A percentile compares a stretch with the other conserved stretches of the same genome.
Evolutionary conservation across 2,113 vertebrate species (phyloP).

Genomic region (Melanocharis versteri): DNA sequence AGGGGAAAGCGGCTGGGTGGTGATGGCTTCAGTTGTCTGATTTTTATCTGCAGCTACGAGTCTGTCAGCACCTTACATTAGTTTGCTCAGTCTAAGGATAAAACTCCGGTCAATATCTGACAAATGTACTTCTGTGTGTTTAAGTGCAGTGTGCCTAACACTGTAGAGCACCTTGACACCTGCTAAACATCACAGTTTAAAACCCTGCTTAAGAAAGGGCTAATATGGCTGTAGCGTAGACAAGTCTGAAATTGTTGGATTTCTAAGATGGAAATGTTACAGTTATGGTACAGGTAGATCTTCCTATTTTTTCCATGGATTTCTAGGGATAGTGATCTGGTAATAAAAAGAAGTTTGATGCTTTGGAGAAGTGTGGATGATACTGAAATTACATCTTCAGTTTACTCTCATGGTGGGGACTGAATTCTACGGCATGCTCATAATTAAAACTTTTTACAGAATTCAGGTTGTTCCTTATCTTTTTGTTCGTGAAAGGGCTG

Average conservation of each 20-base stretch:
- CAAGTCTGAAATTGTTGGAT: neutral
- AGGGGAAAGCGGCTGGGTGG: neutral
- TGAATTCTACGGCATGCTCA: neutral
- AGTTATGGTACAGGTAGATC: neutral
- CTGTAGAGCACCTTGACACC: neutral
- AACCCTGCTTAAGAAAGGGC: neutral
- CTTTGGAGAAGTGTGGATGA: neutral
- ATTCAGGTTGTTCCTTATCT: neutral
- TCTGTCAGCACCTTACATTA: neutral
- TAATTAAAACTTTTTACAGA: neutral
- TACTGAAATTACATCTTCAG: neutral
- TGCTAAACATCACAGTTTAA: neutral
- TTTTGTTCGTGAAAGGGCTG: neutral
- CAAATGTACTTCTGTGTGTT: neutral
- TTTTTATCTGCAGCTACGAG: neutral
- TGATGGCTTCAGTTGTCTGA: slow-evolving; percentile 5
- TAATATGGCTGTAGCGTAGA: neutral
- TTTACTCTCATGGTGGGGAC: neutral
- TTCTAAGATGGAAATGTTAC: neutral
- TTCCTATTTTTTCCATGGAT: neutral
- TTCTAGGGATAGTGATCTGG: neutral
- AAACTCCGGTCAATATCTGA: neutral
- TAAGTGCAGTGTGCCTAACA: neutral
- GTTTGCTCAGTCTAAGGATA: neutral
- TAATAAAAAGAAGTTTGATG: neutral